Evolutionary conservation across 2,888 invertebrate species (phyloP), one percentile per base, ranked within the genome.

Genomic region (Cerastoderma edule): DNA sequence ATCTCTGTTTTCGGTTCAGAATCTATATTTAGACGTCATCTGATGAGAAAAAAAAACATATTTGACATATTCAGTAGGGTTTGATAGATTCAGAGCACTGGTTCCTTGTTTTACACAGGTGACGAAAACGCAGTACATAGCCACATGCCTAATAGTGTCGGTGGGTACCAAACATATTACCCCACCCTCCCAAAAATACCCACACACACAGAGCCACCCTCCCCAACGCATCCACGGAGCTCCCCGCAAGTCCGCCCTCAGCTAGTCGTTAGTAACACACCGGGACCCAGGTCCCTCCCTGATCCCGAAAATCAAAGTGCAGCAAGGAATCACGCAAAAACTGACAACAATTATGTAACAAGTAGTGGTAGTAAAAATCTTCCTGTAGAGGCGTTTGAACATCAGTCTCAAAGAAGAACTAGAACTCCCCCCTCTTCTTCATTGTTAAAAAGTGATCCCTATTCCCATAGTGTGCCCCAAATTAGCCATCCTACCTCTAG

Each of bases 41-140:
- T n/a, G n/a, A n/a, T n/a, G n/a, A n/a, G n/a, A n/a, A n/a, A n/a
- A n/a, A n/a, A n/a, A n/a, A n/a, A n/a, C n/a, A n/a, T n/a, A n/a
- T n/a, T n/a, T n/a, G n/a, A n/a, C n/a, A n/a, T n/a, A n/a, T n/a
- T n/a, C n/a, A n/a, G 50, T 10, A 56, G 1, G 30, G 56, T 27
- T 30, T 56, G 33, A 8, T 39, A 32, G 24, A 60, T 13, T 53
- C 27, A n/a, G 19, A 35, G 71, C 54, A 65, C 64, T 64, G 50
- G 54, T 73, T 68, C 63, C 39, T 80, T 81, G 71, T 81, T 33
- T 76, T 80, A 76, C 72, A 84, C 84, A 86, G 86, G 85, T 86
- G 86, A 83, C 39, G 84, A 83, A 50, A 73, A 70, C 74, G 80
- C 76, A 78, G 83, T 82, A 84, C 73, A 65, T 82, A 83, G 82